Percentiles rank a stretch among this genome's conserved stretches.
These are phyloP conservation scores for Tychaedon coryphoeus DNA, from an alignment of 2,113 vertebrate species.

Conservation along the genomic window DNA sequence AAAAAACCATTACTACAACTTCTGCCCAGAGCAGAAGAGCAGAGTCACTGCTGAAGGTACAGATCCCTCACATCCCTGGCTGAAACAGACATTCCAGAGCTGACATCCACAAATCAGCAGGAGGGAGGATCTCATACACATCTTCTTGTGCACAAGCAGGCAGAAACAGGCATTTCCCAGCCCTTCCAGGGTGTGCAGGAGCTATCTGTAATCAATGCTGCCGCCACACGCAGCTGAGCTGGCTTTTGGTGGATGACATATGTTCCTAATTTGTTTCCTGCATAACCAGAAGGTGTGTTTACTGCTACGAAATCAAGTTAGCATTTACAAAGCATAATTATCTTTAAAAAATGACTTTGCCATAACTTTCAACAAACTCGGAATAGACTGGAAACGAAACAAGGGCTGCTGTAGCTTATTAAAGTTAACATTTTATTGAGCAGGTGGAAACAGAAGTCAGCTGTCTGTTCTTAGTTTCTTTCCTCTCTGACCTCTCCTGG, in stretches of 20 bases:
- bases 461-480: constrained; percentile 29
- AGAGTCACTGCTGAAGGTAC: not conserved
- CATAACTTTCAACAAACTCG: constrained; percentile 53
- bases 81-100: not conserved
- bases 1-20: not conserved
- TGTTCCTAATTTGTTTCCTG: constrained; percentile 48
- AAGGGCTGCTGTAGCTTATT: constrained; percentile 3
- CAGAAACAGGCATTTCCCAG: not conserved
- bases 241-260: constrained; percentile 39
- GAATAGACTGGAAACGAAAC: constrained; percentile 46
- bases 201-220: constrained; percentile 18
- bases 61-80: not conserved
- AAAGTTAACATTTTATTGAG: constrained; percentile 22
- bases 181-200: not conserved
- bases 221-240: not conserved
- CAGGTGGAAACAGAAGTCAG: constrained; percentile 53
- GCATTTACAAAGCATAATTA: constrained; percentile 46
- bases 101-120: not conserved
- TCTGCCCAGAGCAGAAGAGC: not conserved
- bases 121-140: not conserved
- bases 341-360: constrained; percentile 56
- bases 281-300: constrained; percentile 54
- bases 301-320: constrained; percentile 21
- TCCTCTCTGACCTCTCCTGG: constrained; percentile 62
- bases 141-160: not conserved